A percentile compares a stretch with the other conserved stretches of the same genome.
Conservation (phyloP, 2,888 invertebrate genomes). For the Timema cristinae region DNA sequence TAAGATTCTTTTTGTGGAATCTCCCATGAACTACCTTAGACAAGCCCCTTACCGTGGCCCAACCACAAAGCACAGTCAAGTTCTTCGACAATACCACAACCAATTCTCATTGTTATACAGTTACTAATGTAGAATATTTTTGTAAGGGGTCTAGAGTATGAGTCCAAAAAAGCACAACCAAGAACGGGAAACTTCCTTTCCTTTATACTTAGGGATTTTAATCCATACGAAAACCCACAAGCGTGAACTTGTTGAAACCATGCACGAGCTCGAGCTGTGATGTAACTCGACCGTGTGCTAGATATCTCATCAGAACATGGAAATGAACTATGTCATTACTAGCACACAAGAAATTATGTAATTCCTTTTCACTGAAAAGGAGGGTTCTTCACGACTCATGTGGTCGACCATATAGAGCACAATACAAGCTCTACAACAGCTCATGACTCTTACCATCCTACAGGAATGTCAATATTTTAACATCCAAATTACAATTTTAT, state of each 20-base stretch:
- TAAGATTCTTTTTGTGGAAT: too few species aligned
- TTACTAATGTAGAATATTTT: not conserved
- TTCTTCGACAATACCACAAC: not conserved
- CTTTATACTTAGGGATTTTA: not conserved
- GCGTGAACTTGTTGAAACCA: not conserved
- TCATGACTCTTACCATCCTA: not conserved
- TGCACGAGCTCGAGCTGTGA: not conserved
- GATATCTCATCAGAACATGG: constrained; percentile 4
- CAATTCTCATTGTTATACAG: not conserved
- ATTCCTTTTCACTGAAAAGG: not conserved
- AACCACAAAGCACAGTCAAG: not conserved
- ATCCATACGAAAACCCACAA: too few species aligned
- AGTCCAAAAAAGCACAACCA: not conserved
- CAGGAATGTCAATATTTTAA: not conserved
- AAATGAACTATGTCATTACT: not conserved
- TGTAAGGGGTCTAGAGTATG: not conserved
- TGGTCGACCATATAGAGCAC: not conserved
- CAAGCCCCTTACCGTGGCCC: too few species aligned
- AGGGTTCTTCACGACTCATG: not conserved
- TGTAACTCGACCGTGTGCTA: not conserved
- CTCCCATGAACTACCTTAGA: too few species aligned
- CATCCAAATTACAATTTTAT: not conserved
- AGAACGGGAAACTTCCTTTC: constrained; percentile 1
- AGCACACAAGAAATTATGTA: not conserved
- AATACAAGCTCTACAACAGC: not conserved